Conservation (phyloP, 1,140 invertebrate species). For the Dendroctonus valens region DNA sequence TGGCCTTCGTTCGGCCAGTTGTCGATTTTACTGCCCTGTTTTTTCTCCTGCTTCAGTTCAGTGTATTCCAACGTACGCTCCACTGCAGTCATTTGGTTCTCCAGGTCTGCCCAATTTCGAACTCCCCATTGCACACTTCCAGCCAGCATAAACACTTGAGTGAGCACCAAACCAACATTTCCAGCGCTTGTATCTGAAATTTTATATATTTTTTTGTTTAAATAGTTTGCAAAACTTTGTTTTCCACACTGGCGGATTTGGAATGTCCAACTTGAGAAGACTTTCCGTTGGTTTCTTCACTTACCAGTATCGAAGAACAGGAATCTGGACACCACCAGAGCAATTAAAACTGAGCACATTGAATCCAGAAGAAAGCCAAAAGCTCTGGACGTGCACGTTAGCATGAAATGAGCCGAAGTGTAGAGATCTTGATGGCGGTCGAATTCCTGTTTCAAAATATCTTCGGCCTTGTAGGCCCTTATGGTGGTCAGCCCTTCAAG, state of each 20-base stretch:
- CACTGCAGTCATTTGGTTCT: constrained; percentile 85
- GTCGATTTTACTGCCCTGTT: constrained; percentile 50
- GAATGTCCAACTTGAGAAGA: too few species aligned
- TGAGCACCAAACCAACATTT: constrained; percentile 76
- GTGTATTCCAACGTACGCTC: constrained; percentile 71
- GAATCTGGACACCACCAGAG: constrained; percentile 51
- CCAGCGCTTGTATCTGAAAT: constrained; percentile 49
- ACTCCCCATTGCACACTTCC: constrained; percentile 83
- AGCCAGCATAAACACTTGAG: constrained; percentile 72
- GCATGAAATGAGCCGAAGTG: constrained; percentile 65
- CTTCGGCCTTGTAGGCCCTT: constrained; percentile 76
- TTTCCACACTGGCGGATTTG: too few species aligned
- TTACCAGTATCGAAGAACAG: constrained; percentile 42
- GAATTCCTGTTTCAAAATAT: constrained; percentile 76
- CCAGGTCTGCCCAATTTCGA: constrained; percentile 78
- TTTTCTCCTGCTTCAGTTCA: constrained; percentile 49
- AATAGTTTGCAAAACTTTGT: too few species aligned
- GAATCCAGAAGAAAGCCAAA: constrained; percentile 79
- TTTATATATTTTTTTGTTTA: constrained; percentile 3
- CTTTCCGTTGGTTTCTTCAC: neutral
- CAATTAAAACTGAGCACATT: constrained; percentile 72
- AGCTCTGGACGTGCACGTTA: constrained; percentile 60
- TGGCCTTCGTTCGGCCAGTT: constrained; percentile 45
- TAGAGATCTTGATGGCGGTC: constrained; percentile 76
- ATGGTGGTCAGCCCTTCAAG: constrained; percentile 88